Conservation (phyloP, 2,113 vertebrate species). For the Raja brachyura region DNA sequence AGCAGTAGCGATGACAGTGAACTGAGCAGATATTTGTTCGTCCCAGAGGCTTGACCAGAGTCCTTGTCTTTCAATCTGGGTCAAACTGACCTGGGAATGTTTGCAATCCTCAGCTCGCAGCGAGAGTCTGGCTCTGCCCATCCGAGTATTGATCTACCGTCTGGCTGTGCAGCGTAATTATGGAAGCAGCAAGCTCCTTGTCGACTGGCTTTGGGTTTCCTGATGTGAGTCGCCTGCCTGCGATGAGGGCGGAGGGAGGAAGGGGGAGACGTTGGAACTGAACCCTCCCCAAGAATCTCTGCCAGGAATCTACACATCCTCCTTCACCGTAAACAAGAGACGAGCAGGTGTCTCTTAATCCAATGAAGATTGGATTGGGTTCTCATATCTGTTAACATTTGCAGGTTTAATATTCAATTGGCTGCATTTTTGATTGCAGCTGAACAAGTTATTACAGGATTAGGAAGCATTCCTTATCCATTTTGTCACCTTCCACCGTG, state of each 20-base stretch:
- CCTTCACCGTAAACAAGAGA: not conserved
- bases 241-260: not conserved
- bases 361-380: not conserved
- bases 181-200: not conserved
- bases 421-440: not conserved
- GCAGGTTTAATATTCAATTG: not conserved
- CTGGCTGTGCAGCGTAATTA: too few relatives aligned
- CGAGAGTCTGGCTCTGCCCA: not conserved
- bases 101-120: not conserved
- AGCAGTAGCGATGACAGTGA: too few relatives aligned
- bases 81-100: not conserved
- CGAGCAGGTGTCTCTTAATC: not conserved
- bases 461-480: not conserved
- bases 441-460: not conserved
- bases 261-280: not conserved
- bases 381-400: not conserved
- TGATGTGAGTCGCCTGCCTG: not conserved
- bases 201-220: not conserved
- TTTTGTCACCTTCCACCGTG: not conserved
- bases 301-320: not conserved
- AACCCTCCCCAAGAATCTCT: too few relatives aligned
- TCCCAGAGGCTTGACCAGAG: too few relatives aligned
- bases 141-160: not conserved
- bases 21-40: too few relatives aligned
- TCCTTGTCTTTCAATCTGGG: not conserved